Base-by-base conservation (phyloP, 2,797 vertebrate species). In the Pipistrellus nathusii region DNA sequence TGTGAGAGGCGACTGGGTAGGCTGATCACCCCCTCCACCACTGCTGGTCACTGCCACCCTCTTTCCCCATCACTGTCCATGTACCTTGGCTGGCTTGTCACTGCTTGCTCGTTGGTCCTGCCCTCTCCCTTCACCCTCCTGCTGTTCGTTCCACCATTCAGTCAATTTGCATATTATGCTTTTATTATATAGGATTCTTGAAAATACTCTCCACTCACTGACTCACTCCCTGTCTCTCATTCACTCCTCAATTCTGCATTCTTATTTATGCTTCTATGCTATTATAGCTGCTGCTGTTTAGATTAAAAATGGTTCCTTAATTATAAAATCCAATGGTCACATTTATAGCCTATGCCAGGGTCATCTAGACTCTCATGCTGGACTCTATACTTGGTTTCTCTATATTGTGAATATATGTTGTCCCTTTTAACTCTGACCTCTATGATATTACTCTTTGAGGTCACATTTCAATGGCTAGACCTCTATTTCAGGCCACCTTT, bases 121-220 rank as follows among this genome's bases (percentile, higher is more conserved):
- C 5, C 57, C 5, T 11, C 12, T 4, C 14, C 4, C 25, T 2
- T 11, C 12, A 3, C 14, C 4, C 48, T 15, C 48, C 48, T 3
- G 5, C 12, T 13, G 25, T 1, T 59, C 12, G 2, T 59, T 59
- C 57, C 12, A 5, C 57, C 2, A 2, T 59, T 59, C 25, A 59
- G 10, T 59, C 25, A 0, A 59, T 59, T 27, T 59, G 25, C 57
- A 59, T 59, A 6, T 59, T 59, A 30, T 6, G 12, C 12, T 59
- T 59, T 59, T 30, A 59, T 59, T 59, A 59, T 59, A 30, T 30
- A 59, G 25, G 57, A 27, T 94, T 92, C 32, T 84, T 88, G 83
- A 68, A 75, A 51, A 75, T 75, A 48, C 72, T 51, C 0, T 0
- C 30, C 30, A 32, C 73, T 76, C 48, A 76, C n/a, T 51, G 30